Conservation (phyloP, 2,888 invertebrate genomes). For the Drosophila setosimentum region DNA sequence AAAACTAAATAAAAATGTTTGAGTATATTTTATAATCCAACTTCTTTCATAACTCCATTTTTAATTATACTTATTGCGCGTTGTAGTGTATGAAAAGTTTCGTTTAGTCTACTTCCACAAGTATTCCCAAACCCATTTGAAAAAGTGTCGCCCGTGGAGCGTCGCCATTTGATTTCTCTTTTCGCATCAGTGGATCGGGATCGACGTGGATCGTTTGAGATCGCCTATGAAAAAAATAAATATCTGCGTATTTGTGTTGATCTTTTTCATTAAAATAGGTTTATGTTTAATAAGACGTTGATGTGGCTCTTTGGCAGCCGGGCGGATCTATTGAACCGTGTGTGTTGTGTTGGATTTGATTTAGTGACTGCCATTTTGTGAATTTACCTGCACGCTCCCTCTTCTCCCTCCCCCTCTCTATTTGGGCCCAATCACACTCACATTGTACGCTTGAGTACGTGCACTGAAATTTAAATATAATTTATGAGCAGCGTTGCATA, state of each 20-base stretch:
- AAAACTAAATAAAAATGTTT: not conserved
- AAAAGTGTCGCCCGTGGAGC: conserved; percentile 46
- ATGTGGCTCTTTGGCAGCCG: conserved; percentile 39
- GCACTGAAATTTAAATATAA: conserved; percentile 77
- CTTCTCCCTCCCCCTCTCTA: not conserved
- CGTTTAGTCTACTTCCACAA: not conserved
- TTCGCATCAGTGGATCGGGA: conserved; percentile 50
- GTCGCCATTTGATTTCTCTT: conserved; percentile 59
- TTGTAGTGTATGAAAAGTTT: conserved; percentile 13
- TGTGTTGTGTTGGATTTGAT: conserved; percentile 54
- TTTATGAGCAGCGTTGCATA: conserved; percentile 69
- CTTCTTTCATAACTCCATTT: accelerated
- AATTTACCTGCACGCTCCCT: conserved; percentile 31
- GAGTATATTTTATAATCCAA: not conserved
- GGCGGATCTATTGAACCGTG: conserved; percentile 50
- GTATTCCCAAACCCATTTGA: conserved; percentile 36
- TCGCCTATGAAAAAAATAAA: conserved; percentile 20
- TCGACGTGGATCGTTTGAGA: conserved; percentile 36
- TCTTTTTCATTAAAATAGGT: conserved; percentile 72
- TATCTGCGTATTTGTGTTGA: conserved; percentile 56
- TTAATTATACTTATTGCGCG: not conserved
- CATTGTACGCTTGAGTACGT: conserved; percentile 72
- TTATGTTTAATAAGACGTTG: conserved; percentile 71
- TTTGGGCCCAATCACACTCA: conserved; percentile 33
- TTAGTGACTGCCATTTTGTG: conserved; percentile 78